These are phyloP conservation scores for Metaphire vulgaris DNA, from an alignment of 1,140 invertebrate genomes.

Conservation along the genomic window DNA sequence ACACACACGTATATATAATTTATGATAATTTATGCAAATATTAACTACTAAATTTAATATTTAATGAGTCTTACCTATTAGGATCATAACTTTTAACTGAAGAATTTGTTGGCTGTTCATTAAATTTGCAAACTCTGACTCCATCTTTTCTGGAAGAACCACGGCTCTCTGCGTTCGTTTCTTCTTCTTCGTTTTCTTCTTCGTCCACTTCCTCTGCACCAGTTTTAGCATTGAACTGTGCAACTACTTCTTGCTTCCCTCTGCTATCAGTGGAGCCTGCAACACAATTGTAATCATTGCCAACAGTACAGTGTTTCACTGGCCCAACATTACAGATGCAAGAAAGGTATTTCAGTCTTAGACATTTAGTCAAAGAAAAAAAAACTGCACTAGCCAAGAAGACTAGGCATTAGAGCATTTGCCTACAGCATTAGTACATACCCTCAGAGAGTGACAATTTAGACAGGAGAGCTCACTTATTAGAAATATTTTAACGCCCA, in stretches of 20 bases:
- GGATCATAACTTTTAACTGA: neutral
- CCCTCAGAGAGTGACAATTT: neutral
- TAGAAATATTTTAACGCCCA: neutral
- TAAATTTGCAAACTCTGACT: neutral
- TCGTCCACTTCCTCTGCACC: neutral
- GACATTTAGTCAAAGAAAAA: neutral
- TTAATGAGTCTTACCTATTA: neutral
- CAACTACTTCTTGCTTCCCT: neutral
- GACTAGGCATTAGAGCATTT: no score
- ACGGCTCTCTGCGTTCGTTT: neutral
- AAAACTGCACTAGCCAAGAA: neutral
- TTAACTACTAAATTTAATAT: neutral
- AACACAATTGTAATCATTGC: neutral
- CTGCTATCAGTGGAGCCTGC: neutral
- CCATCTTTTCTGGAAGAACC: neutral
- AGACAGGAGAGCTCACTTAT: neutral
- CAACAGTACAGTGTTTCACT: neutral
- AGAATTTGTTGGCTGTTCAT: neutral
- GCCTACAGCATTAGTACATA: no score
- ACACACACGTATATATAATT: neutral
- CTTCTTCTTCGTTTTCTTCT: neutral
- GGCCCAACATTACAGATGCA: neutral
- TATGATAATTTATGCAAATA: neutral
- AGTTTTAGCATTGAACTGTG: neutral
- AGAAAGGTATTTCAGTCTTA: neutral